Percentiles rank a stretch among this genome's conserved stretches.
Conservation (phyloP, 1,140 invertebrate species). For the Drosophila truncata region DNA sequence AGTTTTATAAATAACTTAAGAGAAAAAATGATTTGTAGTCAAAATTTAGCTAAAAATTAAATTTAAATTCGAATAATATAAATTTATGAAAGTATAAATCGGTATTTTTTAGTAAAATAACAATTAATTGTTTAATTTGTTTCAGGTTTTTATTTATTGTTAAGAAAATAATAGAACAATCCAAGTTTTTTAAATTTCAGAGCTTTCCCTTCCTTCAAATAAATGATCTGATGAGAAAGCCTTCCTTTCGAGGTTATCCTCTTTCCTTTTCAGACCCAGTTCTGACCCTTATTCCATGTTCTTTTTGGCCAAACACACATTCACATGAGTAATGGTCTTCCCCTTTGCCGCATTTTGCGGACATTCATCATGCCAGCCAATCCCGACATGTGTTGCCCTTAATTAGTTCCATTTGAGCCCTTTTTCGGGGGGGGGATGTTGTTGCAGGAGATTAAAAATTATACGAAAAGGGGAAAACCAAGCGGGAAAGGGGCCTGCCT, state of each 20-base stretch:
- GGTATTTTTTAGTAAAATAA: too few relatives aligned
- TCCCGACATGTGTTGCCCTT: conserved; percentile 66
- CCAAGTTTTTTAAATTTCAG: background rate
- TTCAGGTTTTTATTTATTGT: too few relatives aligned
- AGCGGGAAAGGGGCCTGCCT: background rate
- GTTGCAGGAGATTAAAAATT: conserved; percentile 52
- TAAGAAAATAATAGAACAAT: too few relatives aligned
- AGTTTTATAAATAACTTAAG: too few relatives aligned
- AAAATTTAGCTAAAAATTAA: too few relatives aligned
- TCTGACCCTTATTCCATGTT: conserved; percentile 15
- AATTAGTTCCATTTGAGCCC: conserved; percentile 58
- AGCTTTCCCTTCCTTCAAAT: too few relatives aligned
- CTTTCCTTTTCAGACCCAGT: background rate
- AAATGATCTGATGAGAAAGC: conserved; percentile 1
- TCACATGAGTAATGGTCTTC: conserved; percentile 60
- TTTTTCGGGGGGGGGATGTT: conserved; percentile 13
- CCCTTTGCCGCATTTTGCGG: conserved; percentile 48
- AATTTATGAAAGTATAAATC: too few relatives aligned
- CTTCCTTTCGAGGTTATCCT: background rate
- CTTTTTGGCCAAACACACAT: conserved; percentile 10
- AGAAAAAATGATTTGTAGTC: too few relatives aligned
- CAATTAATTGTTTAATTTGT: too few relatives aligned
- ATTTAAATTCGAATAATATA: too few relatives aligned
- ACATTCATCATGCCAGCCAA: conserved; percentile 62
- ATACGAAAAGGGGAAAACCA: conserved; percentile 36